Base-by-base conservation (phyloP, 2,888 invertebrate species). In the Yponomeuta plumbellus region DNA sequence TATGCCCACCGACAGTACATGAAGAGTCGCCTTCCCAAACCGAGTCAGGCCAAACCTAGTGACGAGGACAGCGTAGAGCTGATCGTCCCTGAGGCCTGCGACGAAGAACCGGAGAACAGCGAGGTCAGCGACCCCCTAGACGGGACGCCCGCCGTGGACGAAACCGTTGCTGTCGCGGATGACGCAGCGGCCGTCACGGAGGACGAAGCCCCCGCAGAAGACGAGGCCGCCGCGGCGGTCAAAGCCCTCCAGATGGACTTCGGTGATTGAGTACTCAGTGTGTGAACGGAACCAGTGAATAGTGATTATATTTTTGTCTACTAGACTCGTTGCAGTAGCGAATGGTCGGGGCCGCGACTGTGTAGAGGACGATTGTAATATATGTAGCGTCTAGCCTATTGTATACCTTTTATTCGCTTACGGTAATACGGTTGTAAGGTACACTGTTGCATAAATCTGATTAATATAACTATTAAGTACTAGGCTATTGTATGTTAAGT, bases 1-100 rank as follows among this genome's bases (percentile, higher is more conserved):
- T 91, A 91, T 86, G 90, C 90, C 76, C 90, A 90, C 76, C 83
- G 86, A 56, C 90, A 90, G 84, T 91, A 90, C 85, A 71, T 90
- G 76, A 78, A 76, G 72, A 81, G 79, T 71, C 79, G 84, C 66
- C 73, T 67, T 67, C 70, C 66, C n/a, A 61, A 65, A 11, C 61
- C 40, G 23, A 34, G 34, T 10, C 34, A 5, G 34, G 34, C 34
- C 34, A 61, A 61, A 40, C 56, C 61, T 40, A 59, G 64, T 22
- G 58, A 65, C 63, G 59, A 40, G 11, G 44, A 40, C 40, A 20
- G 23, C 40, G 56, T 26, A 13, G 39, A 22, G 39, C n/a, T 44
- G 64, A 56, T 23, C 69, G 71, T 67, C 69, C 65, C 68, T 65
- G 71, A 67, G 58, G 39, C 70, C 68, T 75, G 70, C 71, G 69